phyloP scores from a whole-genome alignment of 53 echinoderm and acorn worm genomes.

The Patiria pectinifera region DNA sequence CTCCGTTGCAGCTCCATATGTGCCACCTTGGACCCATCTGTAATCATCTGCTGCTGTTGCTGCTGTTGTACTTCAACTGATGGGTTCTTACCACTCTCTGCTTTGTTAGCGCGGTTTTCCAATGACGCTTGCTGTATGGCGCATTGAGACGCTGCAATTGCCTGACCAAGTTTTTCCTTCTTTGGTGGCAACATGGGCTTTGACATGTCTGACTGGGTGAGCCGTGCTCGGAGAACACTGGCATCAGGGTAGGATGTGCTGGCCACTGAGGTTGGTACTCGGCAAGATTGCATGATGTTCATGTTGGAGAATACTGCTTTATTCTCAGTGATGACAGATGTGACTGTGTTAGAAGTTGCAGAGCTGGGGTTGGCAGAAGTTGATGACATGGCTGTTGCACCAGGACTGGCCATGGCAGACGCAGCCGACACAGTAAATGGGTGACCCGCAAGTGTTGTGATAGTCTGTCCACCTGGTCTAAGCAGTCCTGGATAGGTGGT shows the following conservation, averaged over 20 bases:
- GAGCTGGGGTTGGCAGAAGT: conserved; percentile 12
- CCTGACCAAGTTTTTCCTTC: conserved; percentile 61
- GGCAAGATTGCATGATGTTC: conserved; percentile 41
- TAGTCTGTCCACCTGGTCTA: conserved; percentile 37
- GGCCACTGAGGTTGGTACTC: conserved; percentile 90
- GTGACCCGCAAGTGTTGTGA: conserved; percentile 45
- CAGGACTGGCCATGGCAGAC: conserved; percentile 34
- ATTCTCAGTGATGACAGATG: conserved; percentile 66
- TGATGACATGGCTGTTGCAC: neutral
- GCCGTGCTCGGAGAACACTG: conserved; percentile 87
- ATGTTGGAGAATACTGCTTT: conserved; percentile 38
- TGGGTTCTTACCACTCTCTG: conserved; percentile 29
- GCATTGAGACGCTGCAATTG: conserved; percentile 36
- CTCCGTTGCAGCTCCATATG: conserved; percentile 57
- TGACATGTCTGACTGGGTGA: conserved; percentile 66
- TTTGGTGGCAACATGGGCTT: conserved; percentile 69
- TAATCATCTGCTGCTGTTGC: conserved; percentile 27
- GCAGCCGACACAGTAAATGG: conserved; percentile 6
- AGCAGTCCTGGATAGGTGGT: conserved; percentile 56
- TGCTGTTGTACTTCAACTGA: conserved; percentile 33
- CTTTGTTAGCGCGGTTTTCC: conserved; percentile 23
- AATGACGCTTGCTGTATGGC: conserved; percentile 17
- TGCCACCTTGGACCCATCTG: conserved; percentile 41
- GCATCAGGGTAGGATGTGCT: conserved; percentile 81
- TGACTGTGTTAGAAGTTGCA: conserved; percentile 41